Base-by-base conservation (phyloP, 2,888 invertebrate species). In the Diaphora mendica region DNA sequence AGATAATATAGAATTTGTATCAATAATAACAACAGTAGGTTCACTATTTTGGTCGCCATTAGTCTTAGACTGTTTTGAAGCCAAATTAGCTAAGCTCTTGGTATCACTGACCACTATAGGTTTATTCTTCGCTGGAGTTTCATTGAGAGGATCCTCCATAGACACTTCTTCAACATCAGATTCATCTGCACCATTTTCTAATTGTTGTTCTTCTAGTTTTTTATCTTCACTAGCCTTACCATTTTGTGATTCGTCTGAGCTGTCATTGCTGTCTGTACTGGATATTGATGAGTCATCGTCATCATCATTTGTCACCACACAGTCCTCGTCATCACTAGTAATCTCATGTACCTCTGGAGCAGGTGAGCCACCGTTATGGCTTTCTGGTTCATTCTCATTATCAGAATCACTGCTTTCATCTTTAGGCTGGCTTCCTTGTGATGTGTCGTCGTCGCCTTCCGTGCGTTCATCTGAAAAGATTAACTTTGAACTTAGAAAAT, bases 21-120 rank as follows among this genome's bases (percentile, higher is more conserved):
- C 98, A 85, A 98, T 98, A 74, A 98, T 98, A 71, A 98, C 98
- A 84, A 98, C 96, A 13, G 98, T 98, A 2, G 98, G 97, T 91
- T 98, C 97, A 88, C 98, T 97, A 89, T 97, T 97, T 79, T 96
- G 96, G 80, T 93, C 92, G 11, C 91, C 90, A 85, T 93, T 93
- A 71, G 92, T 79, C 79, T 91, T 94, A 55, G 91, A 82, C 83
- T 93, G 93, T 87, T 97, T 97, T 35, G 96, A 95, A 20, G 97
- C 97, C 72, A 97, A 96, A 88, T 97, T 97, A 23, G 97, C 97
- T 77, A 97, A 93, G 72, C 96, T 96, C 91, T 97, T 98, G 0
- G 97, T 97, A 85, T 98, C 97, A 92, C 96, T 98, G 0, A 98
- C 97, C 69, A 97, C 97, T 82, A 97, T 97, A 15, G 95, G 91